Evolutionary conservation across 2,888 invertebrate species (phyloP), one percentile per base, ranked within the genome.

Genomic region (Cantharis flavilabris): DNA sequence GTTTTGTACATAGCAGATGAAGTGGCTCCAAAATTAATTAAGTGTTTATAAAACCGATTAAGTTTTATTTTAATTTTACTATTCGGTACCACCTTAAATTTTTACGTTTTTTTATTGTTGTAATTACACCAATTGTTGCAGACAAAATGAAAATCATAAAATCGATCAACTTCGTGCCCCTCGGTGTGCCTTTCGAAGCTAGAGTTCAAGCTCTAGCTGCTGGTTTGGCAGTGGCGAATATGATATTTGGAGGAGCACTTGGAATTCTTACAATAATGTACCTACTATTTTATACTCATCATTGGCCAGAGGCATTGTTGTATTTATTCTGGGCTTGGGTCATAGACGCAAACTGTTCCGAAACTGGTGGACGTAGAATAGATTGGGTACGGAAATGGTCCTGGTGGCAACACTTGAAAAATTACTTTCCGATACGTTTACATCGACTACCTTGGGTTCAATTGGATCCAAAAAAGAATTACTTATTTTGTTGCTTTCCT

Each of bases 121-220:
- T n/a, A 49, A 49, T 49, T n/a, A n/a, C n/a, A 49, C 2, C n/a
- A 49, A 20, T 49, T 62, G 18, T 64, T 20, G 18, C 14, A 73
- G 64, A 82, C 9, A 18, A 62, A 79, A 88, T 88, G 88, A 85
- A 89, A 83, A 80, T 91, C 0, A 85, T 93, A 14, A 67, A 67
- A 18, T 96, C 96, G 23, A 91, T 98, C 81, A 91, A 96, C 88
- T 97, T 97, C 90, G 98, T 97, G 0, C 98, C 98, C 0, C 85
- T 94, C 30, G 89, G 92, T 81, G 90, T 97, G 9, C 97, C 98
- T 0, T 85, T 94, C 75, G 89, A 92, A 16, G 90, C 98, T 11
- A 92, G 98, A 3, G 89, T 97, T 11, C 96, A 98, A 88, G 98
- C 97, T 5, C 86, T 97, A 10, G 93, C 94, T 0, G 96, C 95